Evolutionary conservation across 1,140 invertebrate genomes (phyloP).

Genomic region (Megathymus violae): DNA sequence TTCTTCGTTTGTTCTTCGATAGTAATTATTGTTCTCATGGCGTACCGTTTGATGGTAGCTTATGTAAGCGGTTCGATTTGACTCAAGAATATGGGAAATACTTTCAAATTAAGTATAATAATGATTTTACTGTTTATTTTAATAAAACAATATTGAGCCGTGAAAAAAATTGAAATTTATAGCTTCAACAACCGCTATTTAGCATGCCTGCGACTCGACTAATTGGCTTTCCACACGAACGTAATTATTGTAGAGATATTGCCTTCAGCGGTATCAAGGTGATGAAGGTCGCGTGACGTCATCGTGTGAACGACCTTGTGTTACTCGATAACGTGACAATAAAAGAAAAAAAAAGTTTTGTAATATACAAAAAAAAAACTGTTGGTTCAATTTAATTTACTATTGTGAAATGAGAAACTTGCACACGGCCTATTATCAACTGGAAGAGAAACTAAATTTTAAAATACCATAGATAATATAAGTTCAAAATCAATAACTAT

Average conservation of each 20-base stretch:
- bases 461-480: too few relatives aligned
- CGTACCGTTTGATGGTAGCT: too few relatives aligned
- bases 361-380: not conserved
- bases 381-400: not conserved
- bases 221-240: slow-evolving; percentile 19
- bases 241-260: not conserved
- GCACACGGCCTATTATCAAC: too few relatives aligned
- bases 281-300: not conserved
- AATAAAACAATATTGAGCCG: not conserved
- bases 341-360: not conserved
- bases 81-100: too few relatives aligned
- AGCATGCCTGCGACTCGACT: not conserved
- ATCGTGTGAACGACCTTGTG: not conserved
- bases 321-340: not conserved
- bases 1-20: too few relatives aligned
- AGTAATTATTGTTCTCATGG: too few relatives aligned
- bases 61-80: too few relatives aligned
- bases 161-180: slow-evolving; percentile 5
- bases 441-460: too few relatives aligned
- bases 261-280: not conserved
- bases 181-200: not conserved
- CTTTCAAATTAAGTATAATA: too few relatives aligned
- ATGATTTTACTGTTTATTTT: not conserved
- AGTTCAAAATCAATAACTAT: too few relatives aligned
- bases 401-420: not conserved